phyloP scores from a whole-genome alignment of 1,140 invertebrate species.

The Lamellibrachia luymesi region DNA sequence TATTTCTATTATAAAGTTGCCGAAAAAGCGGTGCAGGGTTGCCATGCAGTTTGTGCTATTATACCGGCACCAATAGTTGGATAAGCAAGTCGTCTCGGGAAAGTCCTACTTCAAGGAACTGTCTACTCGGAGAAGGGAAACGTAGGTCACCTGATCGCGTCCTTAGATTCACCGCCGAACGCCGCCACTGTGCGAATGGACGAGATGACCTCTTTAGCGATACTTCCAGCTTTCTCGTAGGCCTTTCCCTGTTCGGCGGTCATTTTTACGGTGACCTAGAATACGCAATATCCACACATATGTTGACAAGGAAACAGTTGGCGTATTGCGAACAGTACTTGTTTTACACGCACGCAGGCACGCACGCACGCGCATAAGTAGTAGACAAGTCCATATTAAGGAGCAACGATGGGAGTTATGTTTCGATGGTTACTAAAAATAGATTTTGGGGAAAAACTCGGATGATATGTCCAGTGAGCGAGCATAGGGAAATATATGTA shows the following conservation, averaged over 20 bases:
- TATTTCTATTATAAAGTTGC: too few species aligned
- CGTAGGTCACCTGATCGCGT: constrained; percentile 41
- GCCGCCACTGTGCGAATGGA: constrained; percentile 55
- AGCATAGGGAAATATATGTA: too few species aligned
- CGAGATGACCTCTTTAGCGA: constrained; percentile 56
- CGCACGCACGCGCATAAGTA: not conserved
- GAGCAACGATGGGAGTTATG: too few species aligned
- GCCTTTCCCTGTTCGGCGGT: constrained; percentile 31
- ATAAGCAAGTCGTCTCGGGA: not conserved
- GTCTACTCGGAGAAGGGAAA: not conserved
- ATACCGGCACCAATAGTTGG: too few species aligned
- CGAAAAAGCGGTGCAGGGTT: too few species aligned
- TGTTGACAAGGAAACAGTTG: not conserved
- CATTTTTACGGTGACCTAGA: not conserved
- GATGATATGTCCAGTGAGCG: too few species aligned
- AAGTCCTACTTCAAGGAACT: not conserved
- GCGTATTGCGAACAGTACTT: not conserved
- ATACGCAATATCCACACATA: not conserved
- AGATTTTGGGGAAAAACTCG: too few species aligned
- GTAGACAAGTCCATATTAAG: too few species aligned
- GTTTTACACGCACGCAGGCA: not conserved
- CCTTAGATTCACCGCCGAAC: constrained; percentile 56
- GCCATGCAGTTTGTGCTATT: too few species aligned
- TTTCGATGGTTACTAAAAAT: too few species aligned
- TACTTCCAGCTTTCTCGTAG: constrained; percentile 53